A percentile compares a stretch with the other conserved stretches of the same genome.
Evolutionary conservation across 2,113 vertebrate species (phyloP).

Genomic region (Austrofundulus limnaeus): DNA sequence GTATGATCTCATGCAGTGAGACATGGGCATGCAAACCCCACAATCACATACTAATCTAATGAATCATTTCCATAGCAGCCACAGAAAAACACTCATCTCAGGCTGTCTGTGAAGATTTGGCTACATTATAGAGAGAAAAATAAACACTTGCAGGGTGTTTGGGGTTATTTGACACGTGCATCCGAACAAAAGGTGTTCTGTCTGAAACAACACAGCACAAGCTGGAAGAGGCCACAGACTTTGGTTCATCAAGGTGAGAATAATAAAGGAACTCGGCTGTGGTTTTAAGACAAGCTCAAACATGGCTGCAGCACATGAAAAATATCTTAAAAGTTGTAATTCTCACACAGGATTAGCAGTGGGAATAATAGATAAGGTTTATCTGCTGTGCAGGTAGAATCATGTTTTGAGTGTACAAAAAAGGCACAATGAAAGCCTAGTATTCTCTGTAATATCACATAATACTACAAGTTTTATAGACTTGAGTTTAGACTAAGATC

Average conservation of each 20-base stretch:
- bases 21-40: neutral
- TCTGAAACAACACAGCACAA: slow-evolving; percentile 61
- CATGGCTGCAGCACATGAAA: slow-evolving; percentile 37
- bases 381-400: no score
- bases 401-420: no score
- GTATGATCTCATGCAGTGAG: neutral
- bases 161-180: slow-evolving; percentile 50
- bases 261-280: slow-evolving; percentile 56
- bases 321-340: slow-evolving; percentile 34
- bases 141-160: slow-evolving; percentile 49
- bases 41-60: neutral
- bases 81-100: slow-evolving; percentile 12
- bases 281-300: slow-evolving; percentile 61
- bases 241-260: slow-evolving; percentile 64
- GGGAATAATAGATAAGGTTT: neutral
- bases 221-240: slow-evolving; percentile 54
- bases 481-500: no score
- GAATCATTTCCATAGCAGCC: slow-evolving; percentile 9
- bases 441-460: no score
- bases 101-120: slow-evolving; percentile 1
- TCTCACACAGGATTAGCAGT: slow-evolving; percentile 4
- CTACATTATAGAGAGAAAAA: slow-evolving; percentile 36
- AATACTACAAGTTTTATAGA: no score
- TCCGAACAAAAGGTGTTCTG: slow-evolving; percentile 62
- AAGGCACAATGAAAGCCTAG: no score